A percentile compares a stretch with the other conserved stretches of the same genome.
Evolutionary conservation across 2,113 vertebrate species (phyloP).

Genomic region (Globicephala melas): DNA sequence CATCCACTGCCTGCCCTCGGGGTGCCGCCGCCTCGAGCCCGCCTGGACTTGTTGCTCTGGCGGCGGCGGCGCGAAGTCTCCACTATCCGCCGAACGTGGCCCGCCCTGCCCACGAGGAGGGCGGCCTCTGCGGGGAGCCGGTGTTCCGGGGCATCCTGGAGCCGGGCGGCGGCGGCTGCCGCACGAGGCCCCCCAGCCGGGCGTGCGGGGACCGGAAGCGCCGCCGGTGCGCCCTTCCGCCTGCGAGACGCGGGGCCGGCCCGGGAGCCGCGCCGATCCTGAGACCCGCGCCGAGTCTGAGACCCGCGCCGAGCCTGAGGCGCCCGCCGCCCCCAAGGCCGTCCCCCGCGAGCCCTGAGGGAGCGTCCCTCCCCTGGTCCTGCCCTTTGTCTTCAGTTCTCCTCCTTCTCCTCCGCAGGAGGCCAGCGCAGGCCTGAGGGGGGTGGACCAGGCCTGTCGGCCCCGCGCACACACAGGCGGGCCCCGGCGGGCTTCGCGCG

Average conservation of each 20-base stretch:
- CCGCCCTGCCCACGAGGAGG: neutral
- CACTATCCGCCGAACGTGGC: accelerated
- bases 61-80: neutral
- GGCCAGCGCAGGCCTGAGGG: neutral
- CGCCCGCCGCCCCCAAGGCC: neutral
- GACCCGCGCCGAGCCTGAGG: constrained; percentile 18
- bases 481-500: neutral
- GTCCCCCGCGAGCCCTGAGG: neutral
- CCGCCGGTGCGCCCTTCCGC: neutral
- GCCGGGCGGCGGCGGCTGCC: neutral
- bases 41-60: neutral
- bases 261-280: neutral
- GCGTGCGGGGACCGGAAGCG: neutral
- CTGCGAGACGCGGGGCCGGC: neutral
- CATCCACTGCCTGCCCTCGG: neutral
- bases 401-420: accelerated
- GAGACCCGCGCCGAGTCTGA: constrained; percentile 1
- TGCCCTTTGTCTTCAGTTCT: neutral
- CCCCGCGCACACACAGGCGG: neutral
- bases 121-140: neutral
- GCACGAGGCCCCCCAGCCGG: accelerated
- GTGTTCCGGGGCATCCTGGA: neutral
- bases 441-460: neutral
- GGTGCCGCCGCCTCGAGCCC: neutral
- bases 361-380: accelerated